A percentile compares a stretch with the other conserved stretches of the same genome.
Evolutionary conservation across 1,140 invertebrate species (phyloP).

Genomic region (Zaprionus davidi): DNA sequence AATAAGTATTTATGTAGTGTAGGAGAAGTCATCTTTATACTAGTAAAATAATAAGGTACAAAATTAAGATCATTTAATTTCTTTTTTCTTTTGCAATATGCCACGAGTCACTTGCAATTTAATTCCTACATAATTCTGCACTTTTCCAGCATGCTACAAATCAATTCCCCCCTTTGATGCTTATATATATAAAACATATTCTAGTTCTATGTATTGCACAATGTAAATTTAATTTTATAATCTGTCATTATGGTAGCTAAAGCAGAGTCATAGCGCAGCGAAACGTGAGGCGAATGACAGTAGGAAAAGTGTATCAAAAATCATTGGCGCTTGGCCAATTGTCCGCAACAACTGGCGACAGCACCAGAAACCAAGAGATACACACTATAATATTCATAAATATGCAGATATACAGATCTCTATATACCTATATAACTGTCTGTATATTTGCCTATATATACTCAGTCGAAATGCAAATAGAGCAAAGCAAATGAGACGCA

Average conservation of each 20-base stretch:
- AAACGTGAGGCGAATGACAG: slow-evolving; percentile 63
- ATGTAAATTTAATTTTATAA: not conserved
- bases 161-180: no score
- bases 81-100: no score
- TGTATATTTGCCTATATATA: slow-evolving; percentile 1
- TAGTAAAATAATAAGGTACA: no score
- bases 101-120: no score
- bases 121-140: no score
- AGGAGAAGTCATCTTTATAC: no score
- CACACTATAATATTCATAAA: slow-evolving; percentile 27
- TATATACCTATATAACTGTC: slow-evolving; percentile 4
- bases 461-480: slow-evolving; percentile 37
- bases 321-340: slow-evolving; percentile 79
- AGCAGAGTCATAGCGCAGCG: slow-evolving; percentile 24
- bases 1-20: no score
- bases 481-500: slow-evolving; percentile 52
- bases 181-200: not conserved
- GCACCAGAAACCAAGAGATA: slow-evolving; percentile 20
- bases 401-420: slow-evolving; percentile 21
- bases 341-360: slow-evolving; percentile 54
- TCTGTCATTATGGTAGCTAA: not conserved
- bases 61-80: no score
- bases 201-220: not conserved
- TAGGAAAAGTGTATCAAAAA: slow-evolving; percentile 69
- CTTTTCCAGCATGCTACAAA: no score